Conservation (phyloP, 1,140 invertebrate genomes). For the Physella acuta region DNA sequence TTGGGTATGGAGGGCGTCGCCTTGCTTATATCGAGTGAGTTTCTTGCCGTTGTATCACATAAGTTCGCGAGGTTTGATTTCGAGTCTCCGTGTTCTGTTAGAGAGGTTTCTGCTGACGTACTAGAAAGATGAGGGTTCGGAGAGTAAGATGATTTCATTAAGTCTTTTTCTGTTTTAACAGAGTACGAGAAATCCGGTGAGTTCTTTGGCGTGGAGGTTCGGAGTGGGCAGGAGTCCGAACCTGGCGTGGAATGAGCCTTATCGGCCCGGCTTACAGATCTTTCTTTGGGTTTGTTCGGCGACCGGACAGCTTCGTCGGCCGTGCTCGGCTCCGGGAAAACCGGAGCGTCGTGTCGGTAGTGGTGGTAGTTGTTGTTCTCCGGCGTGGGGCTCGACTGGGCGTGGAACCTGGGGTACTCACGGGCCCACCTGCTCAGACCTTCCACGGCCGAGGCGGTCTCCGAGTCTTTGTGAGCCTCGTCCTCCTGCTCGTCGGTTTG, state of each 20-base stretch:
- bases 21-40: not conserved
- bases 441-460: not conserved
- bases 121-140: not conserved
- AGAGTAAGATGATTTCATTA: no score
- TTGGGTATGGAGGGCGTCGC: not conserved
- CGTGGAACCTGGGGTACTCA: not conserved
- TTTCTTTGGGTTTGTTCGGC: not conserved
- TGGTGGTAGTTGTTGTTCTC: not conserved
- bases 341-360: not conserved
- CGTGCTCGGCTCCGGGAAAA: slow-evolving; percentile 1
- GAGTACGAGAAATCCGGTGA: not conserved
- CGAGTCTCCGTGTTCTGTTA: not conserved
- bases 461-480: not conserved
- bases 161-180: not conserved
- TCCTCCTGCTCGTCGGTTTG: slow-evolving; percentile 1
- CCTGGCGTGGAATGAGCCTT: not conserved
- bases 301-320: not conserved
- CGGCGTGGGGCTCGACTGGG: not conserved
- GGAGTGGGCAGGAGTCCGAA: not conserved
- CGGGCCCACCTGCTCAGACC: not conserved
- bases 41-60: not conserved
- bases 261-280: not conserved
- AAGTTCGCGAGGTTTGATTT: no score
- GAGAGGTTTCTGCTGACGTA: not conserved
- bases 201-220: slow-evolving; percentile 2